Evolutionary conservation across 2,888 invertebrate species (phyloP), one percentile per base, ranked within the genome.

Genomic region (Xylota sylvarum): DNA sequence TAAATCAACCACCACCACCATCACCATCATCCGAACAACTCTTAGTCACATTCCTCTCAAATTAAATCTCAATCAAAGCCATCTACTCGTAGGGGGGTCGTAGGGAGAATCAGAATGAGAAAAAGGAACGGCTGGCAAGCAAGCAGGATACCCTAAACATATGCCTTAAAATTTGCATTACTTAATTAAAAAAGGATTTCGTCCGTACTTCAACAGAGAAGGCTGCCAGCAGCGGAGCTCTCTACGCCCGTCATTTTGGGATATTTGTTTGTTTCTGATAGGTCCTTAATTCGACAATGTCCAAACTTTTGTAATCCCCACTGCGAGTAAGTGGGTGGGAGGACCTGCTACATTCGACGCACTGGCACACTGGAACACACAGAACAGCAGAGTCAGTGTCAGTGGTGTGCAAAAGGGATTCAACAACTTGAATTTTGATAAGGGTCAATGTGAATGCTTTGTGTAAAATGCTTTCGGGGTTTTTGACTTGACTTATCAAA

Each of bases 221-320:
- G 23, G 46, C 70, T 80, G 65, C 43, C 70, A 65, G 69, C 58
- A 65, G 64, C 60, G 60, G 10, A 19, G 77, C 70, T 72, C 70
- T 72, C 85, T 76, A 67, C 81, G 60, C 74, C 65, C 80, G 85
- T 81, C 87, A 87, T 83, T 87, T 83, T 86, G 73, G 77, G 77
- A 67, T 83, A 67, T 87, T 87, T 83, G 83, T 83, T 76, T 87
- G 87, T 70, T 83, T 83, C 74, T 83, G 87, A 87, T 87, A 83
- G 83, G 87, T 87, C 83, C 87, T 87, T 87, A 87, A 87, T 83
- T 87, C 87, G 83, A 83, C 83, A 83, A 87, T 87, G 83, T 87
- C 83, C 83, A 83, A 86, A 87, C 69, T 83, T 87, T 87, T 87
- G 79, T 74, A 79, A 83, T 83, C 73, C 73, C 83, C 78, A 40